phyloP scores from a whole-genome alignment of 2,113 vertebrate species.

The Gallinago media region DNA sequence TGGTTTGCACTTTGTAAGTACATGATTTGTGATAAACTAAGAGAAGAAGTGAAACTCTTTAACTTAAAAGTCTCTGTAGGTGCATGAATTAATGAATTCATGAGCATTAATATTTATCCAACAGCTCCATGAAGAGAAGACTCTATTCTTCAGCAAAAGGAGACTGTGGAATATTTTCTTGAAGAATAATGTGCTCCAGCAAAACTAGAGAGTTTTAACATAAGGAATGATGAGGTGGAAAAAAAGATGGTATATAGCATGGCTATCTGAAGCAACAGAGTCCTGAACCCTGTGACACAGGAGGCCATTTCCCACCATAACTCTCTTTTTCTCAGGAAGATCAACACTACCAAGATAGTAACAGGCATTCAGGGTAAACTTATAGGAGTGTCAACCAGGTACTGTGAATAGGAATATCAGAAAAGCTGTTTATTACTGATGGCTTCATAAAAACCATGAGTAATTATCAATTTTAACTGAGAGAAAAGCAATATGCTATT shows the following conservation, averaged over 20 bases:
- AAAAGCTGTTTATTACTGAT: not conserved
- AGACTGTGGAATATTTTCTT: not conserved
- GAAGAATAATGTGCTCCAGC: not conserved
- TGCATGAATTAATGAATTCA: not conserved
- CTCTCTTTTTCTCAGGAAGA: not conserved
- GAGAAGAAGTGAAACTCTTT: not conserved
- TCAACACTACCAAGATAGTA: not conserved
- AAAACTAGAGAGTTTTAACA: not conserved
- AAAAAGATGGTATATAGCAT: not conserved
- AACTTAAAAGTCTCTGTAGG: not conserved
- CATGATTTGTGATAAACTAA: not conserved
- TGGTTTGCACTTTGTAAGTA: not conserved
- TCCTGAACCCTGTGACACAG: not conserved
- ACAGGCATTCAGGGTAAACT: not conserved
- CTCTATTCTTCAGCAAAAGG: not conserved
- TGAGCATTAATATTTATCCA: not conserved
- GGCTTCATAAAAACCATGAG: not conserved
- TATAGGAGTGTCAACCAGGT: not conserved
- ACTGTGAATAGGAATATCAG: not conserved
- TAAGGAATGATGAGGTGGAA: not conserved
- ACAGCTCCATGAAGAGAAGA: not conserved
- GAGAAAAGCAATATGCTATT: constrained; percentile 26
- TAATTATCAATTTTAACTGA: constrained; percentile 35
- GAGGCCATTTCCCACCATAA: not conserved
- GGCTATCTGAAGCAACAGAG: not conserved